Conservation (phyloP, 2,888 invertebrate species). For the Melieria crassipennis region DNA sequence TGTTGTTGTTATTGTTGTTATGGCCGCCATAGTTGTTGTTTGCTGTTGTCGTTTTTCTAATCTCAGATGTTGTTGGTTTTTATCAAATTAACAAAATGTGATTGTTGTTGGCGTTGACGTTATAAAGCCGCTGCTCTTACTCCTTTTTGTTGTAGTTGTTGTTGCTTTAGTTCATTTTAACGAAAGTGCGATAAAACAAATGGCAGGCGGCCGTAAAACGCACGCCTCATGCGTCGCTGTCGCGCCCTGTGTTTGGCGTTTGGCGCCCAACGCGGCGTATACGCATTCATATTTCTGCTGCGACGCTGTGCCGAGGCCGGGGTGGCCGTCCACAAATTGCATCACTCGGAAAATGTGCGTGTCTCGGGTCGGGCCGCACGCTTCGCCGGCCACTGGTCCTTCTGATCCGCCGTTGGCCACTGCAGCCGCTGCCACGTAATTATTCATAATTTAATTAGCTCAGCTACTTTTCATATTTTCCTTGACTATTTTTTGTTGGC, state of each 20-base stretch:
- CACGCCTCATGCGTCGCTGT: no score
- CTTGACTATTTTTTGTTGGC: constrained; percentile 28
- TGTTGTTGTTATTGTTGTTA: constrained; percentile 1
- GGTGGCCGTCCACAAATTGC: constrained; percentile 51
- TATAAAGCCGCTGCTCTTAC: background rate
- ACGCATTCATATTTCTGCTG: no score
- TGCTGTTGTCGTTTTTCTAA: constrained; percentile 42
- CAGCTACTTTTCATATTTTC: constrained; percentile 43
- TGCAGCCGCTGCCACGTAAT: constrained; percentile 44
- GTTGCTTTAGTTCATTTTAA: constrained; percentile 37
- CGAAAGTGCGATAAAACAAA: constrained; percentile 63
- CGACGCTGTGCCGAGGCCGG: no score
- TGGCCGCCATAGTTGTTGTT: background rate
- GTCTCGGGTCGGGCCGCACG: constrained; percentile 47
- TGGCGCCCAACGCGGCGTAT: no score
- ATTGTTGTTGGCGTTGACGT: constrained; percentile 11
- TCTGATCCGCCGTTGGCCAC: no score
- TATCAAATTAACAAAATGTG: constrained; percentile 62
- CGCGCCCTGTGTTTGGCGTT: no score
- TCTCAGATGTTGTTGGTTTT: constrained; percentile 53
- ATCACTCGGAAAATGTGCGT: constrained; percentile 42
- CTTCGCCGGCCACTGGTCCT: no score
- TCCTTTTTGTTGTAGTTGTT: constrained; percentile 5
- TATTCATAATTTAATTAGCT: constrained; percentile 64
- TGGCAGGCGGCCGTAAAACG: constrained; percentile 40